Conservation (phyloP, 2,888 invertebrate species). For the Teleogryllus oceanicus region DNA sequence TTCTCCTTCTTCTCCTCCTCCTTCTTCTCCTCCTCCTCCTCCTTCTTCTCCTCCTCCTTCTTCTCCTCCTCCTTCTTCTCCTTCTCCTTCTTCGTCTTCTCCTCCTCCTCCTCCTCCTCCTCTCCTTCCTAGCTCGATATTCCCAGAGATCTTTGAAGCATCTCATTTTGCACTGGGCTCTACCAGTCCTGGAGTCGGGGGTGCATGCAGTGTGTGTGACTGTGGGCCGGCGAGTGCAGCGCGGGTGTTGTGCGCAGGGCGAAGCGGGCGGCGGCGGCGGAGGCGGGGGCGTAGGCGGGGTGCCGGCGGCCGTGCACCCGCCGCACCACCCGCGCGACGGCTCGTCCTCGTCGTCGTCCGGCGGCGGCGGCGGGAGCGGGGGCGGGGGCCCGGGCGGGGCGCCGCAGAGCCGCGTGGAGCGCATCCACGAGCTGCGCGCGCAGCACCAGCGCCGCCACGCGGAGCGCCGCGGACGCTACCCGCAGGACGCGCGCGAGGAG, state of each 20-base stretch:
- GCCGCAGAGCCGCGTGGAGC: conserved; percentile 44
- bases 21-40: not conserved
- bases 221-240: not conserved
- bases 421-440: conserved; percentile 52
- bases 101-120: not conserved
- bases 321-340: conserved; percentile 33
- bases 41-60: not conserved
- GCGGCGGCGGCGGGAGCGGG: not conserved
- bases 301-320: conserved; percentile 4
- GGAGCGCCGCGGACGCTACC: conserved; percentile 58
- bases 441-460: conserved; percentile 57
- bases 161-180: too few species aligned
- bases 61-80: not conserved
- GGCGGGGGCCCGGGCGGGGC: not conserved
- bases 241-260: not conserved
- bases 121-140: not conserved
- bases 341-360: conserved; percentile 29
- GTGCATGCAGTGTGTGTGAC: not conserved
- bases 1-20: not conserved
- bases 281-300: not conserved
- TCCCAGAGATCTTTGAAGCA: not conserved
- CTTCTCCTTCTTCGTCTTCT: not conserved
- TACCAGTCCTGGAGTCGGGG: not conserved
- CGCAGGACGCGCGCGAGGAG: conserved; percentile 54
- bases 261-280: conserved; percentile 23